phyloP scores from a whole-genome alignment of 2,113 vertebrate species.

The Myocastor coypus region DNA sequence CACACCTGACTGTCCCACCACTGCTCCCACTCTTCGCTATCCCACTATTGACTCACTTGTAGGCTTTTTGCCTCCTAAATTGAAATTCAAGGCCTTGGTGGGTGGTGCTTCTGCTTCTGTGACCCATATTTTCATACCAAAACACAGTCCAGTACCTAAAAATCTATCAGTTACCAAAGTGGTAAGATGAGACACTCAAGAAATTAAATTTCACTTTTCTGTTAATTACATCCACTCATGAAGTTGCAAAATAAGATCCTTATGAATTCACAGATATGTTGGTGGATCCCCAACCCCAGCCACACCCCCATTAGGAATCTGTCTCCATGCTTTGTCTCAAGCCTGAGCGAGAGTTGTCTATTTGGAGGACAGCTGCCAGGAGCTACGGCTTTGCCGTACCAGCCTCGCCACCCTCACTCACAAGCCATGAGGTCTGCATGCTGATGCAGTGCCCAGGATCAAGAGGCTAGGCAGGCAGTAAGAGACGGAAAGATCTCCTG shows the following conservation, averaged over 20 bases:
- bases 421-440: neutral
- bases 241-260: neutral
- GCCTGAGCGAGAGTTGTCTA: neutral
- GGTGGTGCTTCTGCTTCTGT: neutral
- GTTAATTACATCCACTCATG: neutral
- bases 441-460: neutral
- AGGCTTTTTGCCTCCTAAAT: neutral
- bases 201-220: conserved; percentile 15
- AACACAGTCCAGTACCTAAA: neutral
- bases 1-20: rapidly evolving
- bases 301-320: neutral
- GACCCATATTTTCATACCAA: neutral
- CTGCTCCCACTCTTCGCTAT: neutral
- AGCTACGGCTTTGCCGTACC: neutral
- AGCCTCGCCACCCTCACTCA: neutral
- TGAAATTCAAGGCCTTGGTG: neutral
- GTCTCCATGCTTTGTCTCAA: neutral
- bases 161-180: neutral
- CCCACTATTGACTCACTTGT: neutral
- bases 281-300: neutral
- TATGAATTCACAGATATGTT: neutral
- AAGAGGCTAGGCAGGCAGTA: neutral
- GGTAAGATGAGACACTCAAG: neutral
- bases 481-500: neutral
- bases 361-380: neutral